A percentile compares a stretch with the other conserved stretches of the same genome.
Evolutionary conservation across 2,113 vertebrate species (phyloP).

Genomic region (Fregata magnificens): DNA sequence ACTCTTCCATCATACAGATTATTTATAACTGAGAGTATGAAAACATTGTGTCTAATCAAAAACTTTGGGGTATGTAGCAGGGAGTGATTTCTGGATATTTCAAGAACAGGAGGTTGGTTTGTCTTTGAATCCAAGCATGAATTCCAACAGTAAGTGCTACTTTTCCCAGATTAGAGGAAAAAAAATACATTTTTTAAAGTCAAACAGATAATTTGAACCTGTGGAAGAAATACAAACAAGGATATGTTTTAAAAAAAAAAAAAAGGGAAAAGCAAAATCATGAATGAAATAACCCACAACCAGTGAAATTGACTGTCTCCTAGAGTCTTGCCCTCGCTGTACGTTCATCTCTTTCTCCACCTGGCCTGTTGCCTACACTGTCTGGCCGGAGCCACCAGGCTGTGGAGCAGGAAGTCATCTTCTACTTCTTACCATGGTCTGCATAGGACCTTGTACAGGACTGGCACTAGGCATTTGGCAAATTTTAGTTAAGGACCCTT

Average conservation of each 20-base stretch:
- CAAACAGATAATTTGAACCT: not conserved
- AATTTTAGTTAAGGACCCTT: not conserved
- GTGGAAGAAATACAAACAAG: not conserved
- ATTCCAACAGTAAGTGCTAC: not conserved
- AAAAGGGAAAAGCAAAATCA: not conserved
- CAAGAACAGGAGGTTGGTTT: not conserved
- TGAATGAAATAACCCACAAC: not conserved
- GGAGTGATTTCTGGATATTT: not conserved
- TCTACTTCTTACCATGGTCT: not conserved
- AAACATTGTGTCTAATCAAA: not conserved
- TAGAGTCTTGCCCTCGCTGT: not conserved
- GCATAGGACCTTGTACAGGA: not conserved
- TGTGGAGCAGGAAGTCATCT: not conserved
- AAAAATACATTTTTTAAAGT: not conserved
- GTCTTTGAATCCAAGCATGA: not conserved
- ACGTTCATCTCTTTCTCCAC: not conserved
- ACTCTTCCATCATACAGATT: not conserved
- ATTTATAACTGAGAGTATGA: not conserved
- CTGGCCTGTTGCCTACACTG: not conserved
- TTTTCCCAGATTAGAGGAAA: not conserved
- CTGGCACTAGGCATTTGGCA: not conserved
- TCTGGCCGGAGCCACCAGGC: not conserved
- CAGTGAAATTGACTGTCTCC: not conserved
- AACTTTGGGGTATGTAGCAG: not conserved
- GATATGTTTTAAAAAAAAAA: not conserved